phyloP scores from a whole-genome alignment of 2,888 invertebrate species.

The Cheiracanthium punctorium region DNA sequence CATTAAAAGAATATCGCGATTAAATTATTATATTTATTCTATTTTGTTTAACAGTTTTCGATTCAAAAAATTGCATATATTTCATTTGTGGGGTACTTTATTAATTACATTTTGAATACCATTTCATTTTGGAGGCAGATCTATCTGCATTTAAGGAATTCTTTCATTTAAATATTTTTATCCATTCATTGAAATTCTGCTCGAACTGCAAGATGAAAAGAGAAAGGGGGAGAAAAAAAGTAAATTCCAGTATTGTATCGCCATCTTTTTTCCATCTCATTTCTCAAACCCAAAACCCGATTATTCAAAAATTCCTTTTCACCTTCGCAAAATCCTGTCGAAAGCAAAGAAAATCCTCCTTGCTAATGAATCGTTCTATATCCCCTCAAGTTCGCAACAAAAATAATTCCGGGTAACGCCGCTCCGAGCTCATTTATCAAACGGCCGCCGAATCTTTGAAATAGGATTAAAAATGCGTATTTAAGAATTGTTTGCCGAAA shows the following conservation, averaged over 20 bases:
- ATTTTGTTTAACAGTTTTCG: neutral
- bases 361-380: conserved; percentile 18
- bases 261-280: conserved; percentile 5
- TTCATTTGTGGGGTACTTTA: neutral
- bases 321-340: conserved; percentile 20
- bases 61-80: neutral
- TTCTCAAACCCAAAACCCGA: conserved; percentile 13
- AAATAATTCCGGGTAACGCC: conserved; percentile 34
- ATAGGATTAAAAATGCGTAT: conserved; percentile 68
- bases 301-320: conserved; percentile 31
- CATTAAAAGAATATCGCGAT: neutral
- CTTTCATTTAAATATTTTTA: neutral
- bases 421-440: conserved; percentile 45
- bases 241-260: conserved; percentile 44
- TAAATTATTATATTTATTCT: neutral
- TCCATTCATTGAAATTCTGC: neutral
- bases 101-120: neutral
- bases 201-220: neutral
- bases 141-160: neutral
- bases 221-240: conserved; percentile 1
- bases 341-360: conserved; percentile 20
- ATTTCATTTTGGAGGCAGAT: neutral
- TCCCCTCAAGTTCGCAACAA: conserved; percentile 19
- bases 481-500: conserved; percentile 69
- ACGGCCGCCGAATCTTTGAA: conserved; percentile 22